Evolutionary conservation across 2,113 vertebrate genomes (phyloP).

Genomic region (Phyllostomus hastatus): DNA sequence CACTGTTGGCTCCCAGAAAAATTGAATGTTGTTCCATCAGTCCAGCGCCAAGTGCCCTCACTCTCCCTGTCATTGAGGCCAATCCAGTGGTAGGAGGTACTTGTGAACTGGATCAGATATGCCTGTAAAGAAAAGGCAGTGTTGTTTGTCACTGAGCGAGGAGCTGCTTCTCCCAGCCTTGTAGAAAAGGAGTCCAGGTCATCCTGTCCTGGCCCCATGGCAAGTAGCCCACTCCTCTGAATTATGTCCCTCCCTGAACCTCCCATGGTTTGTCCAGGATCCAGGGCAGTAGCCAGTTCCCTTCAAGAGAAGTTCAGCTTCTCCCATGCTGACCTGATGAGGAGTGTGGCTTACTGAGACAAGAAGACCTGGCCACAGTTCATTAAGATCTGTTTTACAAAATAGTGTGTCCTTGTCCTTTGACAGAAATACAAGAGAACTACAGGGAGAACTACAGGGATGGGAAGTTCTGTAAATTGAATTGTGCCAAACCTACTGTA

Average conservation of each 20-base stretch:
- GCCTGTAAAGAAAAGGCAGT: slow-evolving; percentile 5
- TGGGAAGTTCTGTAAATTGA: not conserved
- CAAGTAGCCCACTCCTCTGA: not conserved
- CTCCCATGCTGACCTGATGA: not conserved
- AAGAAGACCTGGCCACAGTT: not conserved
- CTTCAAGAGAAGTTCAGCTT: not conserved
- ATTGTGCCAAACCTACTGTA: not conserved
- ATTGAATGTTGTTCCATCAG: slow-evolving; percentile 43
- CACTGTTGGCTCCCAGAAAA: accelerated
- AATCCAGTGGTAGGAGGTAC: slow-evolving; percentile 43
- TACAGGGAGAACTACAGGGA: not conserved
- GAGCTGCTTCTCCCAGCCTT: not conserved
- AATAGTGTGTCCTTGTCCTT: not conserved
- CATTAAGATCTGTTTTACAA: not conserved
- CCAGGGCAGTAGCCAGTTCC: not conserved
- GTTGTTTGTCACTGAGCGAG: not conserved
- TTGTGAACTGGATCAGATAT: not conserved
- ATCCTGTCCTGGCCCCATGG: not conserved
- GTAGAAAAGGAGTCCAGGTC: not conserved
- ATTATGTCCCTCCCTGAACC: not conserved
- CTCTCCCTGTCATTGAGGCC: slow-evolving; percentile 50
- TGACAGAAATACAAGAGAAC: not conserved
- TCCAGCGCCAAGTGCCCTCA: slow-evolving; percentile 53
- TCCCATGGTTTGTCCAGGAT: not conserved
- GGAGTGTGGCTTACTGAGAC: not conserved